Percentiles rank a stretch among this genome's conserved stretches.
Evolutionary conservation across 2,113 vertebrate species (phyloP).

Genomic region (Strigops habroptila): DNA sequence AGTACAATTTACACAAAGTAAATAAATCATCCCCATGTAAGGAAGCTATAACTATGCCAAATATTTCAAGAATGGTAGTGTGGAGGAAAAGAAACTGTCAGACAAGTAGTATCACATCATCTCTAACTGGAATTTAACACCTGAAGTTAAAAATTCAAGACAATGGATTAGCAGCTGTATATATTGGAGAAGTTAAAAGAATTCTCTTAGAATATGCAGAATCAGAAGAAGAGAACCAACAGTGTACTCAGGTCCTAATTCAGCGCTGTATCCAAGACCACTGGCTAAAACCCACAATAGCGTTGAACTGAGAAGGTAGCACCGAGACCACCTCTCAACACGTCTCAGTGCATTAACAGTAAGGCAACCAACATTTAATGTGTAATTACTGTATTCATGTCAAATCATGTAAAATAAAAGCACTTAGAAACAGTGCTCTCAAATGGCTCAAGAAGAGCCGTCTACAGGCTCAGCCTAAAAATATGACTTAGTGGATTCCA

Average conservation of each 20-base stretch:
- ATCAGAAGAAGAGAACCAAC: background rate
- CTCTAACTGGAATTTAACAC: background rate
- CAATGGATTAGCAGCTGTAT: background rate
- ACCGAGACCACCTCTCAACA: background rate
- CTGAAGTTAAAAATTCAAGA: background rate
- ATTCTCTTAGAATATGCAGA: background rate
- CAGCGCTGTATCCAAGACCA: background rate
- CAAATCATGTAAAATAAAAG: background rate
- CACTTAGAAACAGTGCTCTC: background rate
- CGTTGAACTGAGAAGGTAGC: background rate
- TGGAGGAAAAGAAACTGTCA: background rate
- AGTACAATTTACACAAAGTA: background rate
- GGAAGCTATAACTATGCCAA: background rate
- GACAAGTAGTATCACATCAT: background rate
- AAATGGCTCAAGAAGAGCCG: background rate
- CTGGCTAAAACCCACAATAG: background rate
- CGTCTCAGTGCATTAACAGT: background rate
- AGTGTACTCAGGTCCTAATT: background rate
- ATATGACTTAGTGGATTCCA: background rate
- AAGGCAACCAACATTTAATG: background rate
- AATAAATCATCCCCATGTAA: background rate
- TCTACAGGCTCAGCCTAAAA: background rate
- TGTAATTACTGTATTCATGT: background rate
- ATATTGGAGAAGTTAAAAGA: background rate
- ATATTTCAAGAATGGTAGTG: background rate